Evolutionary conservation across 2,797 vertebrate genomes (phyloP).

Genomic region (Pelobates cultripes): DNA sequence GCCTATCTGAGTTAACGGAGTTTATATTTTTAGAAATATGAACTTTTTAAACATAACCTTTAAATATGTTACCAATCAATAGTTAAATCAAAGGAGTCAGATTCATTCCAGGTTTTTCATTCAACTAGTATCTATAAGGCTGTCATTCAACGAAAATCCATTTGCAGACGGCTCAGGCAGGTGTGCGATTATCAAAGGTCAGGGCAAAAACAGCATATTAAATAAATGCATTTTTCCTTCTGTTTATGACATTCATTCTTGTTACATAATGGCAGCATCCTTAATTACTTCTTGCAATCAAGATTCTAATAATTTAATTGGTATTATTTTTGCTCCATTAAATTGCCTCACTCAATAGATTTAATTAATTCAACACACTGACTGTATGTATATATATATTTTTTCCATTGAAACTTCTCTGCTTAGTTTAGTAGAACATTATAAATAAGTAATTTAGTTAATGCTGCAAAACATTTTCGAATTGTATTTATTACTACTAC

Average conservation of each 20-base stretch:
- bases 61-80: slow-evolving; percentile 59
- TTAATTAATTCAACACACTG: slow-evolving; percentile 60
- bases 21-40: slow-evolving; percentile 55
- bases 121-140: slow-evolving; percentile 52
- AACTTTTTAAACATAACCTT: slow-evolving; percentile 58
- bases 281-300: slow-evolving; percentile 68
- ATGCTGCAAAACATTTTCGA: slow-evolving; percentile 21
- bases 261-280: slow-evolving; percentile 68
- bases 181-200: slow-evolving; percentile 70
- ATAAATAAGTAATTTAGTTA: slow-evolving; percentile 49
- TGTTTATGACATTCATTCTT: slow-evolving; percentile 60
- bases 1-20: slow-evolving; percentile 6
- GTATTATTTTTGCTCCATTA: slow-evolving; percentile 70
- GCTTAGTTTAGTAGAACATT: slow-evolving; percentile 50
- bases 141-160: slow-evolving; percentile 58
- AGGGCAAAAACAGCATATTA: slow-evolving; percentile 67
- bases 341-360: slow-evolving; percentile 63
- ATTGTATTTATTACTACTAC: slow-evolving; percentile 1
- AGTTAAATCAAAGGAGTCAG: slow-evolving; percentile 47
- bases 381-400: slow-evolving; percentile 22
- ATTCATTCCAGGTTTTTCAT: slow-evolving; percentile 33
- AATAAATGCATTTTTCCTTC: slow-evolving; percentile 62
- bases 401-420: slow-evolving; percentile 39
- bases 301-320: slow-evolving; percentile 74
- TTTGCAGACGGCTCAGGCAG: slow-evolving; percentile 60